phyloP scores from a whole-genome alignment of 2,888 invertebrate genomes.

The Eristalis intricaria region DNA sequence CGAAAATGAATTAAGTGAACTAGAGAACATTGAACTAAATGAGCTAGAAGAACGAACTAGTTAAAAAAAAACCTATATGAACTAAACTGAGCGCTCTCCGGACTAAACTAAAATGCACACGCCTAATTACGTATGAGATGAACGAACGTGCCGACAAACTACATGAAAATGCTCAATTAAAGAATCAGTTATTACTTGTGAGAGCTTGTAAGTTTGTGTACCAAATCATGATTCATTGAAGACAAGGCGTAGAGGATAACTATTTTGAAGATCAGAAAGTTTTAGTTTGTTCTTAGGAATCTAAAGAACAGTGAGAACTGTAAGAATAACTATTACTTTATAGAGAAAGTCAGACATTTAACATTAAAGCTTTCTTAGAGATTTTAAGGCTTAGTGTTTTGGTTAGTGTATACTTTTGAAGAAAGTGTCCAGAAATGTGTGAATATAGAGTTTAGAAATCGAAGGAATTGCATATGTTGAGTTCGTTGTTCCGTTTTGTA shows the following conservation, averaged over 20 bases:
- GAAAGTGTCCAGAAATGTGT: constrained; percentile 7
- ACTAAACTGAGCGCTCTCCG: no score
- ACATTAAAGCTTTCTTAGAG: not conserved
- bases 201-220: no score
- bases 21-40: no score
- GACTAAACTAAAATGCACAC: no score
- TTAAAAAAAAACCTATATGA: no score
- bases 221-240: not conserved
- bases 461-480: constrained; percentile 46
- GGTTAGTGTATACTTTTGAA: constrained; percentile 14
- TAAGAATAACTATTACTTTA: not conserved
- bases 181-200: no score
- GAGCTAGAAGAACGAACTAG: no score
- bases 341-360: not conserved
- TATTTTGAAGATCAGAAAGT: not conserved
- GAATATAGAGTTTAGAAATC: constrained; percentile 19
- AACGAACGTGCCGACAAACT: no score
- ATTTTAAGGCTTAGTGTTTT: not conserved
- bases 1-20: no score
- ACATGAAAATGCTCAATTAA: no score
- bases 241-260: not conserved
- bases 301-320: not conserved
- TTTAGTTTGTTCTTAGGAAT: not conserved
- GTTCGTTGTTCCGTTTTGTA: constrained; percentile 66
- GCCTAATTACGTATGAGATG: no score